phyloP scores from a whole-genome alignment of 1,140 invertebrate species.

The Galendromus occidentalis region DNA sequence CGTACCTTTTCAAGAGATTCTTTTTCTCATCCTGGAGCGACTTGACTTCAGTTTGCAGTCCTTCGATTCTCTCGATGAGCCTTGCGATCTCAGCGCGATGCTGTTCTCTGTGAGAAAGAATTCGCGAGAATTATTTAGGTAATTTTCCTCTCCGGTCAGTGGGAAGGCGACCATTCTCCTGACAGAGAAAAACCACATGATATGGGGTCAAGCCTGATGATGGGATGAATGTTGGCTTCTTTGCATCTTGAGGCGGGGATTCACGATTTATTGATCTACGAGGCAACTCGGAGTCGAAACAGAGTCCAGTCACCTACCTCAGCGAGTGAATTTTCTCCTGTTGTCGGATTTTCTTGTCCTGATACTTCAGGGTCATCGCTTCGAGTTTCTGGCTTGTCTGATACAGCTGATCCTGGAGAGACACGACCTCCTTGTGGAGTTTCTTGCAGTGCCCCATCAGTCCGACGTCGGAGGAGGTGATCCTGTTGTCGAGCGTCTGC shows the following conservation, averaged over 20 bases:
- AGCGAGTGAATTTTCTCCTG: slow-evolving; percentile 1
- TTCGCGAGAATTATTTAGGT: too few relatives aligned
- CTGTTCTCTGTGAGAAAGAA: background rate
- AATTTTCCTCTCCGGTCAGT: too few relatives aligned
- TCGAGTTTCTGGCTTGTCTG: slow-evolving; percentile 2
- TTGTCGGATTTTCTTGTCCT: slow-evolving; percentile 4
- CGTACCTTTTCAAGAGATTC: background rate
- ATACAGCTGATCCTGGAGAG: slow-evolving; percentile 1
- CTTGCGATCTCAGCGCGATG: background rate
- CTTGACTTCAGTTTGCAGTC: background rate
- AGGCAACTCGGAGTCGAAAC: too few relatives aligned
- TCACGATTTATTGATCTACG: too few relatives aligned
- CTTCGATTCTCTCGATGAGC: background rate
- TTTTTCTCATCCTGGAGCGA: slow-evolving; percentile 4
- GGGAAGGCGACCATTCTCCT: too few relatives aligned
- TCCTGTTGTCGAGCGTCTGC: background rate
- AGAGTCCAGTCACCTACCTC: background rate
- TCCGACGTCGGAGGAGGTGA: background rate
- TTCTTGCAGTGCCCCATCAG: slow-evolving; percentile 10
- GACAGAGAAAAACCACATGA: too few relatives aligned
- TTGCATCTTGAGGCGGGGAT: too few relatives aligned
- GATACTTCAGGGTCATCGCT: background rate
- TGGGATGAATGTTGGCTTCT: too few relatives aligned
- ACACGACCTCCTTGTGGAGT: slow-evolving; percentile 7
- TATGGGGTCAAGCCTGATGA: too few relatives aligned